Evolutionary conservation across 2,113 vertebrate genomes (phyloP), one percentile per base, ranked within the genome.

Genomic region (Hippocampus comes): DNA sequence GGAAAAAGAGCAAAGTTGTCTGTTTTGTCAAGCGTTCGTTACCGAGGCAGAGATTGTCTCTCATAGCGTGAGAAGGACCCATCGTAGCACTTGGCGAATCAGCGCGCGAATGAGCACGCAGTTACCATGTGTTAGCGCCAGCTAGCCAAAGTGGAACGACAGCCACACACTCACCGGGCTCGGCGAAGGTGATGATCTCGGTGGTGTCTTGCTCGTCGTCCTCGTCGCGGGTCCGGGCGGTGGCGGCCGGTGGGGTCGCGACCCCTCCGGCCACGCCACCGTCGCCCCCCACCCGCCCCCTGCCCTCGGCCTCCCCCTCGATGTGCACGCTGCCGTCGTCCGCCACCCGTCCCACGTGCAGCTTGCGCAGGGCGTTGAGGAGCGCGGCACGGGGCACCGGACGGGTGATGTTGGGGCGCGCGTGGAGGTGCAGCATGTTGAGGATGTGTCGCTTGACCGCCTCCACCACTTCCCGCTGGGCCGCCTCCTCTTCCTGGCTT

Each of bases 131-230:
- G 12, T 21, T 53, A 17, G 48, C 17, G 34, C 34, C 34, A 38
- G 5, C 43, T 11, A 46, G 43, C 11, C 9, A 46, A 46, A 11
- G 43, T 46, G 10, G 43, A 9, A 8, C 6, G 20, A 25, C 38
- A 25, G n/a, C 38, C 53, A n/a, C 34, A 25, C 48, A 60, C 92
- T 91, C 79, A 93, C 93, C 91, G 51, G 90, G 83, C 78, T 99
- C 97, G 0, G 97, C 97, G 70, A 99, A 99, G 75, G 96, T 97
- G 93, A 99, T 98, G 91, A 99, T 96, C 92, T 99, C 97, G 1
- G 96, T 97, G 18, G 95, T 95, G 90, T 96, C 95, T 73, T 94
- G 82, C 0, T 71, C 65, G 9, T 90, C 86, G 18, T 90, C 86
- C 15, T 38, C 17, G 48, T 84, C 85, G 68, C 59, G 84, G 9